phyloP scores from a whole-genome alignment of 2,113 vertebrate genomes.

The Corydoras maculifer region DNA sequence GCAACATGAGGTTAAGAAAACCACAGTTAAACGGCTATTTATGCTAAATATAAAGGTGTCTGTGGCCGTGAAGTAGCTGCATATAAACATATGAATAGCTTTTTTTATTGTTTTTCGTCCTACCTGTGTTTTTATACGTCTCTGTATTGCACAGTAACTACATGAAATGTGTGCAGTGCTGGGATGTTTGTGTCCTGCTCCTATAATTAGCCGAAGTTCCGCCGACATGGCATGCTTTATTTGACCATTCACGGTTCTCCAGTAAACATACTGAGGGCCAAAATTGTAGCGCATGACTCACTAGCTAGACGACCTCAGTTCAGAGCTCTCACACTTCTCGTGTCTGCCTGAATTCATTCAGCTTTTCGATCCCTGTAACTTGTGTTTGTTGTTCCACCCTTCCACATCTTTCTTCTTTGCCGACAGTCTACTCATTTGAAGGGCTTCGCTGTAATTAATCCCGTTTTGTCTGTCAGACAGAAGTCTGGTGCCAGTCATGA shows the following conservation, averaged over 20 bases:
- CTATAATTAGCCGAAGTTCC: conserved; percentile 28
- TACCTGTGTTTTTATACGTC: conserved; percentile 14
- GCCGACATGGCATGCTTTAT: conserved; percentile 2
- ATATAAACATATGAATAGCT: too few species aligned
- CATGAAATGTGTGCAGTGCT: conserved; percentile 9
- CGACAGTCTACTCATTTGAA: conserved; percentile 14
- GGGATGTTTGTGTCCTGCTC: conserved; percentile 5
- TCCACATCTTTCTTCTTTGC: background rate
- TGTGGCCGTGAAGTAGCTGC: too few species aligned
- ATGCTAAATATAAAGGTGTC: too few species aligned
- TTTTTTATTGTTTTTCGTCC: background rate
- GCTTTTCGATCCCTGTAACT: background rate
- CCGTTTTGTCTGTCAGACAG: conserved; percentile 20
- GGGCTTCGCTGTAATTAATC: conserved; percentile 25
- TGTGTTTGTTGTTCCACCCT: background rate
- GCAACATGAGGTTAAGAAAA: too few species aligned
- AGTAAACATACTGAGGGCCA: conserved; percentile 1
- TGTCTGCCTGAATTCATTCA: background rate
- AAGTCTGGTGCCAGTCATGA: conserved; percentile 13
- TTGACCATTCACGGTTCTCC: conserved; percentile 7
- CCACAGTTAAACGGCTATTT: too few species aligned
- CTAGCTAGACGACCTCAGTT: background rate
- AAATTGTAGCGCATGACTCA: background rate
- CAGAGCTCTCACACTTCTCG: background rate
- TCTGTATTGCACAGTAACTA: conserved; percentile 1